A percentile compares a stretch with the other conserved stretches of the same genome.
phyloP scores from a whole-genome alignment of 2,113 vertebrate species.

The Eolophus roseicapilla region DNA sequence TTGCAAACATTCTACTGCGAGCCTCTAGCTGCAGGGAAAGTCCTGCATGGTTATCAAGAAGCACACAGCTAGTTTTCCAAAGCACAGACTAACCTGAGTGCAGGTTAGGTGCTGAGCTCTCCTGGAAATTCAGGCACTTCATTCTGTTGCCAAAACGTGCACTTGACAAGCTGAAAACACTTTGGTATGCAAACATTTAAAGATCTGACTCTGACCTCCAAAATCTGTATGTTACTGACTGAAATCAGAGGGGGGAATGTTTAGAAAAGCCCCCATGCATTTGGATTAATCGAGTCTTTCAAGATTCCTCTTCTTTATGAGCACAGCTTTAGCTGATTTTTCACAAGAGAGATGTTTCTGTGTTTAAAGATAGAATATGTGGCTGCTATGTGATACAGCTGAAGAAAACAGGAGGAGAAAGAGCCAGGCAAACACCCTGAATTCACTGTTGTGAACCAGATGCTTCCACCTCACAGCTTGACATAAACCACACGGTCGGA shows the following conservation, averaged over 20 bases:
- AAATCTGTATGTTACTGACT: background rate
- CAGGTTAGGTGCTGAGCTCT: background rate
- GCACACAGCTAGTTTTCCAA: background rate
- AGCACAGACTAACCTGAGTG: background rate
- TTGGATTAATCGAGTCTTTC: background rate
- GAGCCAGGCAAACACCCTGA: conserved; percentile 4
- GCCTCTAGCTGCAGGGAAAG: background rate
- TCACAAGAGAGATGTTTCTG: background rate
- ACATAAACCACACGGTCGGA: conserved; percentile 1
- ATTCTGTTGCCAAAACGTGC: background rate
- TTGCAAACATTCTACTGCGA: background rate
- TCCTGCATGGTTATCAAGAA: background rate
- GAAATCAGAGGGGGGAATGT: background rate
- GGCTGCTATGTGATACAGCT: background rate
- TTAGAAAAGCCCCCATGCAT: background rate
- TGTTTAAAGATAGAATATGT: background rate
- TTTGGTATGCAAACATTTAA: background rate
- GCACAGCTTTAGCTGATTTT: background rate
- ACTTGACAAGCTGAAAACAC: background rate
- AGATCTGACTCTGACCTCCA: background rate
- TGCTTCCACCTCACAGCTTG: conserved; percentile 6
- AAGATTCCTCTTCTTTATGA: background rate
- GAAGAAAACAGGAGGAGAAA: background rate
- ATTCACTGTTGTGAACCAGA: conserved; percentile 27
- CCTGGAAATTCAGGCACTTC: background rate